Base-by-base conservation (phyloP, 2,888 invertebrate genomes). In the Micoletzkya japonica region DNA sequence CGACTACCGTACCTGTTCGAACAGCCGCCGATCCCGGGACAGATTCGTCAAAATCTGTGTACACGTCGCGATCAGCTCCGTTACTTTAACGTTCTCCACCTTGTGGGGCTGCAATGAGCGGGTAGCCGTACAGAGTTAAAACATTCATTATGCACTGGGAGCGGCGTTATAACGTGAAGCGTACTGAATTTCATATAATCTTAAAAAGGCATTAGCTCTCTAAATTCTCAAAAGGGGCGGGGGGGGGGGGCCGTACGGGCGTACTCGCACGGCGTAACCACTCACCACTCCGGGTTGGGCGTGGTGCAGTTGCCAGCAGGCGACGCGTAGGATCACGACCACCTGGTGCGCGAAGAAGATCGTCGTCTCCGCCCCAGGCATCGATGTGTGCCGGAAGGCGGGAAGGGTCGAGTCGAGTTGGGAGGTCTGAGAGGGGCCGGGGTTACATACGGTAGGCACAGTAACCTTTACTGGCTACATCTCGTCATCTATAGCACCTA, bases 51-150 rank as follows among this genome's bases (percentile, higher is more conserved):
- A 61, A 0, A 73, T 28, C 30, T 70, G 59, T 17, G 76, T 58
- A 4, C 67, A 75, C 4, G 68, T 49, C 17, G 71, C 67, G 6
- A 76, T 64, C 64, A 79, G 66, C n/a, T 79, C 79, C n/a, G 70
- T 68, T 17, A 79, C 72, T 26, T 71, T 70, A 10, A 78, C 73
- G 3, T 76, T 74, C 67, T 79, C 79, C 30, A 79, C 75, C 28
- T 61, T 26, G 32, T 74, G 72, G 26, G 72, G 67, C 79, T 79
- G 67, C 60, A 78, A 72, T 17, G 10, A 17, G 10, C 10, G 39
- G 34, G 28, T n/a, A n/a, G n/a, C n/a, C n/a, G n/a, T n/a, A n/a
- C n/a, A n/a, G n/a, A n/a, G n/a, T n/a, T n/a, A n/a, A n/a, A n/a
- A n/a, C n/a, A n/a, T n/a, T n/a, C n/a, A n/a, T n/a, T n/a, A n/a